These are phyloP conservation scores for Sminthurides aquaticus DNA, from an alignment of 2,888 invertebrate species.

Conservation along the genomic window DNA sequence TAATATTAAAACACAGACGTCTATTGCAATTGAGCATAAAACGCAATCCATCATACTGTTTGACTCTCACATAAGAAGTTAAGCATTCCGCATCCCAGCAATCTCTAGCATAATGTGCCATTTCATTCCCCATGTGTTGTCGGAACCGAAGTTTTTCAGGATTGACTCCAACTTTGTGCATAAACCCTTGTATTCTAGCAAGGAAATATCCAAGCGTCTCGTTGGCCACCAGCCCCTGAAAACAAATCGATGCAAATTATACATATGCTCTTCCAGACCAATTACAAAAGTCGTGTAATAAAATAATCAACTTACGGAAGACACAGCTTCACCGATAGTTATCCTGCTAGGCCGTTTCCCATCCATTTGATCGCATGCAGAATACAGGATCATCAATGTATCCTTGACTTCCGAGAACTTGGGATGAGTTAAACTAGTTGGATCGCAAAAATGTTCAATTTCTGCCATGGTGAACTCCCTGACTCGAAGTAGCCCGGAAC, in stretches of 20 bases:
- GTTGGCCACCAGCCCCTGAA: constrained; percentile 82
- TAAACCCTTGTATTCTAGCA: constrained; percentile 84
- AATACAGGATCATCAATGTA: constrained; percentile 74
- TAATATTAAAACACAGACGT: constrained; percentile 9
- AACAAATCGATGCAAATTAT: not conserved
- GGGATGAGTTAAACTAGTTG: constrained; percentile 73
- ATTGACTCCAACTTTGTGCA: constrained; percentile 80
- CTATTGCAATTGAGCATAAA: not conserved
- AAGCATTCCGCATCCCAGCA: constrained; percentile 99
- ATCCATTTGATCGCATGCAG: constrained; percentile 95
- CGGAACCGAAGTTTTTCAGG: constrained; percentile 80
- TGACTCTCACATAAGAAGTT: constrained; percentile 87
- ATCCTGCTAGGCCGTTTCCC: constrained; percentile 73
- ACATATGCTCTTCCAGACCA: not conserved
- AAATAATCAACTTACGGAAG: constrained; percentile 49
- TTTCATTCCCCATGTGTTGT: constrained; percentile 98
- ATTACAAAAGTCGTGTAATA: not conserved
- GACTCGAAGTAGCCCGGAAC: constrained; percentile 89
- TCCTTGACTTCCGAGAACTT: constrained; percentile 76
- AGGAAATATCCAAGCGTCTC: constrained; percentile 97
- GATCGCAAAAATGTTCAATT: constrained; percentile 99
- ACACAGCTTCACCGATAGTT: constrained; percentile 83
- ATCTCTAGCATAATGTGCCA: constrained; percentile 99
- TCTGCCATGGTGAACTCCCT: constrained; percentile 99
- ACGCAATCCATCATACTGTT: constrained; percentile 45